These are phyloP conservation scores for Lonchura striata DNA, from an alignment of 2,113 vertebrate genomes.

Conservation along the genomic window DNA sequence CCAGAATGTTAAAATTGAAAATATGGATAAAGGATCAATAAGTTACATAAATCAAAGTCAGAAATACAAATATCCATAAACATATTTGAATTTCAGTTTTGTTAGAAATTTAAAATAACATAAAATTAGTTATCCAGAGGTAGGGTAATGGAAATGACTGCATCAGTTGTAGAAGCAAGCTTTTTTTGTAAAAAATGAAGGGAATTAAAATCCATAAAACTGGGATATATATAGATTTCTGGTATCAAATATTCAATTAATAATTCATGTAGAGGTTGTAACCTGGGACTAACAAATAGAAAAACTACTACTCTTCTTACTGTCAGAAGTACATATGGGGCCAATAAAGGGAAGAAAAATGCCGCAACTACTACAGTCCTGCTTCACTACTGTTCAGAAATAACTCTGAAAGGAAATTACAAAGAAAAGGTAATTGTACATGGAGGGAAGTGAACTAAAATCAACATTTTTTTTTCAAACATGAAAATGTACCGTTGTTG, in stretches of 20 bases:
- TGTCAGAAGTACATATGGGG: fast-evolving
- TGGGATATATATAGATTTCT: not conserved
- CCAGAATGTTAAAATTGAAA: not conserved
- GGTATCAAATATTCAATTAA: not conserved
- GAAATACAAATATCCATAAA: not conserved
- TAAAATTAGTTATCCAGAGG: not conserved
- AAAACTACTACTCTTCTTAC: not conserved
- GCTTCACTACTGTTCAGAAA: not conserved
- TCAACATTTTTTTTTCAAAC: not conserved
- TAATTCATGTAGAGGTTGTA: not conserved
- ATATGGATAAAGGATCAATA: not conserved
- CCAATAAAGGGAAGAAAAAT: not conserved
- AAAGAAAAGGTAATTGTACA: not conserved
- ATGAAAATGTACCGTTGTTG: not conserved
- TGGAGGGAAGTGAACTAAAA: not conserved
- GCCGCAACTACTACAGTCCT: not conserved
- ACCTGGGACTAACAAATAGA: not conserved
- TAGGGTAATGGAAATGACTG: not conserved
- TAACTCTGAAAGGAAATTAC: not conserved
- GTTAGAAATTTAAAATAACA: not conserved
- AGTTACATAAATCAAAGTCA: not conserved
- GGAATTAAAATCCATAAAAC: not conserved
- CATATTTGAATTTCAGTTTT: not conserved
- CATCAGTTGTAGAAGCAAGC: not conserved
- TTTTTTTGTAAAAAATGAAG: not conserved